These are phyloP conservation scores for Zosterops pallidus DNA, from an alignment of 2,113 vertebrate species.

Conservation along the genomic window DNA sequence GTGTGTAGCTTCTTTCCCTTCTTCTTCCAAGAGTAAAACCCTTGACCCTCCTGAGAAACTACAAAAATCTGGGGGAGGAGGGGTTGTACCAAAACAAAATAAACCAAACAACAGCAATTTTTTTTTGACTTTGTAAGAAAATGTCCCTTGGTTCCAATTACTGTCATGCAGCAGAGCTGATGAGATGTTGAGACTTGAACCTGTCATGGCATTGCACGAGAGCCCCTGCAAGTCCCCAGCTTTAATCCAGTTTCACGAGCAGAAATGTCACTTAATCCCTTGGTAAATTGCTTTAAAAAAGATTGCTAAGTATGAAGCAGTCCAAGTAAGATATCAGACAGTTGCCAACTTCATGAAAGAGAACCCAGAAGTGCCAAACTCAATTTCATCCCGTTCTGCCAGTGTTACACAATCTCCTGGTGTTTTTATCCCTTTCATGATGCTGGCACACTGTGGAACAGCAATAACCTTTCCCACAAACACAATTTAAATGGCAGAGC, in stretches of 20 bases:
- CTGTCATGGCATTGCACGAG: no score
- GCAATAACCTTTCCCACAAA: neutral
- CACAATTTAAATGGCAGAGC: neutral
- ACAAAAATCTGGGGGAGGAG: fast-evolving
- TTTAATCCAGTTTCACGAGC: neutral
- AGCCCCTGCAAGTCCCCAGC: neutral
- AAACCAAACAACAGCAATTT: neutral
- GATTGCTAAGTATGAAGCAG: neutral
- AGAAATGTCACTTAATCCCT: neutral
- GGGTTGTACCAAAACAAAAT: neutral
- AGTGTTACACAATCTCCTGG: neutral
- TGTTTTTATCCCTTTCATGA: neutral
- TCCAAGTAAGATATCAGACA: neutral
- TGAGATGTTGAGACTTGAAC: neutral
- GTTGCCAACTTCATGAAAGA: neutral
- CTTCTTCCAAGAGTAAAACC: neutral
- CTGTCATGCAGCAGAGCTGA: neutral
- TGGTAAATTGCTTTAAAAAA: neutral
- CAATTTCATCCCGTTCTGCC: fast-evolving
- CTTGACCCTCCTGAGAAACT: neutral
- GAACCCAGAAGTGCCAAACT: neutral
- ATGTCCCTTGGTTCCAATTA: neutral
- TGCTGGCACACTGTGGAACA: fast-evolving
- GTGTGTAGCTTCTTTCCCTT: neutral
- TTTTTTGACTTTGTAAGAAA: neutral